A percentile compares a stretch with the other conserved stretches of the same genome.
phyloP scores from a whole-genome alignment of 1,140 invertebrate species.

The Trissolcus basalis region DNA sequence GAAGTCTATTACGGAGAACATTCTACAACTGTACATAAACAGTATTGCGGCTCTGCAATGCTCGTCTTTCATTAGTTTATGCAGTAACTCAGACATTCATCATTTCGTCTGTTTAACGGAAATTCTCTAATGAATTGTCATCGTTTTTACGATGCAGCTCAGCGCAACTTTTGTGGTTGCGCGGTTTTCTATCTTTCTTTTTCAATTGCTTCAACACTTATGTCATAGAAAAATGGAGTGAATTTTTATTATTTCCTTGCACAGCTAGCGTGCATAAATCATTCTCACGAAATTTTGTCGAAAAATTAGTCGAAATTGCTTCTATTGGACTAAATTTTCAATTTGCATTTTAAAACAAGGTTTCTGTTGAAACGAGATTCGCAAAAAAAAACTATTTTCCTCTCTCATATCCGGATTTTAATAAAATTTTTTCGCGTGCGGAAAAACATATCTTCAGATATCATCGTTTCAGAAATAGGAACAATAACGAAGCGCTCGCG shows the following conservation, averaged over 20 bases:
- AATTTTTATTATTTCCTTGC: too few relatives aligned
- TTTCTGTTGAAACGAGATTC: too few relatives aligned
- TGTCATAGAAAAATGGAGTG: not conserved
- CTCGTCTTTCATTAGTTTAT: slow-evolving; percentile 34
- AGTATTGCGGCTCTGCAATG: not conserved
- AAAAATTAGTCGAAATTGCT: too few relatives aligned
- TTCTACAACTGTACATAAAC: slow-evolving; percentile 1
- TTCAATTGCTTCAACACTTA: slow-evolving; percentile 1
- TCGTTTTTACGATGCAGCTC: slow-evolving; percentile 36
- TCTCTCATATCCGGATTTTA: slow-evolving; percentile 3
- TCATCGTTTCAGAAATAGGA: slow-evolving; percentile 39
- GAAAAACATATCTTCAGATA: slow-evolving; percentile 26
- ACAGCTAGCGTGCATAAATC: too few relatives aligned
- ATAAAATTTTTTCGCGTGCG: slow-evolving; percentile 31
- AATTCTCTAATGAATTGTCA: slow-evolving; percentile 48
- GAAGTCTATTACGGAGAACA: slow-evolving; percentile 3
- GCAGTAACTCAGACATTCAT: slow-evolving; percentile 8
- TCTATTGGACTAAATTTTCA: too few relatives aligned
- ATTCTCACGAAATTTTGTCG: too few relatives aligned
- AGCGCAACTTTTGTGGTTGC: slow-evolving; percentile 11
- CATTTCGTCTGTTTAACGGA: slow-evolving; percentile 20
- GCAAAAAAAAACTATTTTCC: too few relatives aligned
- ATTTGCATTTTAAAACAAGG: too few relatives aligned
- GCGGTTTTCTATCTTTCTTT: slow-evolving; percentile 25
- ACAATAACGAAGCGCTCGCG: slow-evolving; percentile 42